phyloP scores from a whole-genome alignment of 2,113 vertebrate genomes.

The Calidris pygmaea region DNA sequence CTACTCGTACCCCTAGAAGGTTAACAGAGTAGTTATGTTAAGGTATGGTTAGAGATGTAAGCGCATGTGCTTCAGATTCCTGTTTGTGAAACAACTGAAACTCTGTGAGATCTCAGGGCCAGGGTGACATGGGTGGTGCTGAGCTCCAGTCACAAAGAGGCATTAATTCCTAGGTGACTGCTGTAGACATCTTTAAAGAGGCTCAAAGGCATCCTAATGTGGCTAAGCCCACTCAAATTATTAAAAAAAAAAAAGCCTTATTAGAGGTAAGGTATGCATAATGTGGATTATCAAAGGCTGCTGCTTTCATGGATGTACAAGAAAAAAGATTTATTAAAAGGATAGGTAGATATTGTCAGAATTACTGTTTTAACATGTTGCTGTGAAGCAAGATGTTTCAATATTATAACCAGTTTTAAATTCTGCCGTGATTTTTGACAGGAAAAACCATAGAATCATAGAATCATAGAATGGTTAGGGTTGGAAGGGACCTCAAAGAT shows the following conservation, averaged over 20 bases:
- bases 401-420: not conserved
- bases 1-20: not conserved
- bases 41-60: not conserved
- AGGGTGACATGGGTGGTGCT: fast-evolving
- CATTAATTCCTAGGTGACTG: not conserved
- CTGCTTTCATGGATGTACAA: not conserved
- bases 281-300: not conserved
- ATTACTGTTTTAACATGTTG: not conserved
- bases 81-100: not conserved
- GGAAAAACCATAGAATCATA: not conserved
- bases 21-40: not conserved
- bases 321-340: not conserved
- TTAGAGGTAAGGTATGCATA: not conserved
- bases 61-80: not conserved
- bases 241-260: not conserved
- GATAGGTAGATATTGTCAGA: not conserved
- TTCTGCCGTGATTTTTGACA: not conserved
- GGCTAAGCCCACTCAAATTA: not conserved
- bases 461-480: no score
- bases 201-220: not conserved
- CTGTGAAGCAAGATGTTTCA: not conserved
- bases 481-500: no score
- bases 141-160: not conserved
- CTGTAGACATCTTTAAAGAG: not conserved
- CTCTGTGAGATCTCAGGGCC: not conserved